Base-by-base conservation (phyloP, 1,140 invertebrate genomes). In the Apocrypta bakeri region DNA sequence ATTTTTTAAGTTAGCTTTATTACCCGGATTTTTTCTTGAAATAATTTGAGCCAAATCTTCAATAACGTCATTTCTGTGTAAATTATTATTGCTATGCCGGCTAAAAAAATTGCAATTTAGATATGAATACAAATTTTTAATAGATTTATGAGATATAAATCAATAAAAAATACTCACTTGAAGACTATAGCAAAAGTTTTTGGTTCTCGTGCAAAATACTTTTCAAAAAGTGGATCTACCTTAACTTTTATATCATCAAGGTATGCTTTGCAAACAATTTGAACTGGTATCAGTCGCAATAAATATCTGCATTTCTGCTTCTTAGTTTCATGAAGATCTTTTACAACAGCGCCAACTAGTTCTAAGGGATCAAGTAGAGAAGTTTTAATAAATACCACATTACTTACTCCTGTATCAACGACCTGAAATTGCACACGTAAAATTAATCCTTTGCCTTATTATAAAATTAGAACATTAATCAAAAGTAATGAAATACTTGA, bases 361-460 rank as follows among this genome's bases (percentile, higher is more conserved):
- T 94, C 91, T 82, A 95, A 93, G 31, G 97, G 97, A 92, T 97
- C 93, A 56, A 94, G 91, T 74, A 97, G 87, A 27, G 94, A 95
- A 8, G 95, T 96, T 87, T 94, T 94, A 79, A 98, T 97, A 89
- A 98, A 98, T 77, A 98, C 90, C 84, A 96, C 94, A 90, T 97
- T 97, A 72, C 95, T 96, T 0, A 95, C 95, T 79, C 95, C 95
- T 9, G 96, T 97, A 69, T 96, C 94, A 24, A 97, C 93, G 72
- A 91, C 91, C 91, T 94, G 88, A 83, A 93, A 93, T 84, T 79
- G 29, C 24, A 63, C 12, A 64, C 25, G 24, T 64, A 82, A 81
- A 63, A 74, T 31, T n/a, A n/a, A 40, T 66, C 9, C 12, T 73
- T 72, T 83, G 33, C 37, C 69, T 48, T 56, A 79, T 48, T 25